Percentiles rank a stretch among this genome's conserved stretches.
Evolutionary conservation across 2,797 vertebrate species (phyloP).

Genomic region (Natrix natrix): DNA sequence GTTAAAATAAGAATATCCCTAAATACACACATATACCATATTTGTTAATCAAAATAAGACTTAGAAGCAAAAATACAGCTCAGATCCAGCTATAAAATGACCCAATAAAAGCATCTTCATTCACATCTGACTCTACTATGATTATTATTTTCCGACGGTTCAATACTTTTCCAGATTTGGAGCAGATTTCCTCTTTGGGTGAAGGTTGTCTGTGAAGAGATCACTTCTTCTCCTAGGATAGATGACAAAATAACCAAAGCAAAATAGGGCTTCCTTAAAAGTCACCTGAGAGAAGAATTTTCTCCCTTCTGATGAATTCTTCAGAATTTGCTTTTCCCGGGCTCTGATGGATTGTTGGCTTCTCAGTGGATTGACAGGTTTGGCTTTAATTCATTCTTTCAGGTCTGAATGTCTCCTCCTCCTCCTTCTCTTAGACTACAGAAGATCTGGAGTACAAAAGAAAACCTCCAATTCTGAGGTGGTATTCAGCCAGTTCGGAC

Average conservation of each 20-base stretch:
- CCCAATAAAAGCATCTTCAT: neutral
- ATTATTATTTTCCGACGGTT: neutral
- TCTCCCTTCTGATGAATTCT: neutral
- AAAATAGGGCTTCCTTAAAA: neutral
- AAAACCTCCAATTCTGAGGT: neutral
- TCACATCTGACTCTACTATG: neutral
- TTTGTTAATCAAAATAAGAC: neutral
- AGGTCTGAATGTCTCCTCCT: neutral
- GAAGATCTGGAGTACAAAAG: neutral
- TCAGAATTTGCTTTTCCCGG: neutral
- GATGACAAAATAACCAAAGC: neutral
- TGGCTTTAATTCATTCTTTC: neutral
- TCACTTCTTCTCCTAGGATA: neutral
- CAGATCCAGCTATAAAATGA: neutral
- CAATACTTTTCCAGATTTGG: neutral
- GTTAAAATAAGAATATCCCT: neutral
- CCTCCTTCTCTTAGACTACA: neutral
- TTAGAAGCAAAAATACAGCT: neutral
- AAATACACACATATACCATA: neutral
- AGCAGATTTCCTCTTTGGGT: neutral
- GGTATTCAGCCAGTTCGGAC: too few relatives aligned
- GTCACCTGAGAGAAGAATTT: neutral
- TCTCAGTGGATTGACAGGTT: neutral
- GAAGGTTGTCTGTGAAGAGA: neutral
- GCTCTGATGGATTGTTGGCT: neutral